phyloP scores from a whole-genome alignment of 1,140 invertebrate species.

The Palaemon carinicauda region DNA sequence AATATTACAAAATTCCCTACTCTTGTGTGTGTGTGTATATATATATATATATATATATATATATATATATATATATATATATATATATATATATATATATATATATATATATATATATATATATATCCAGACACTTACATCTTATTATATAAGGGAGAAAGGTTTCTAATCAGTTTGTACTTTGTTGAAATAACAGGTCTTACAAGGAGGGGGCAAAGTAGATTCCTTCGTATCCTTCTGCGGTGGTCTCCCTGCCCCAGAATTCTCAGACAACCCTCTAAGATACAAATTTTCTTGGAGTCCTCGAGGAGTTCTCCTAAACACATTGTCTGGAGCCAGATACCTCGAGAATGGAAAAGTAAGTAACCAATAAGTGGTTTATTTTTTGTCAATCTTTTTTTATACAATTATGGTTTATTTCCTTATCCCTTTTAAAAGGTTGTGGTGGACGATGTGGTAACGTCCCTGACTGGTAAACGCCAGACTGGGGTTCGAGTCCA shows the following conservation, averaged over 20 bases:
- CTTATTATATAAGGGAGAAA: too few relatives aligned
- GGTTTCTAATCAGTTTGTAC: too few relatives aligned
- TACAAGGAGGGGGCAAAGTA: conserved; percentile 71
- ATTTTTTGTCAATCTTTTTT: too few relatives aligned
- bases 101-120: too few relatives aligned
- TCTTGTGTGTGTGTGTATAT: not conserved
- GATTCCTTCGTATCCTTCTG: conserved; percentile 97
- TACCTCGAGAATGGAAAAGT: conserved; percentile 81
- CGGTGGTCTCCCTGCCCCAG: conserved; percentile 94
- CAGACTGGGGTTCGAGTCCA: too few relatives aligned
- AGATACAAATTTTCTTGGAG: conserved; percentile 99
- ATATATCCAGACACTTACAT: not conserved
- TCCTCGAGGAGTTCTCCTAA: conserved; percentile 87
- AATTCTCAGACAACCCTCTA: conserved; percentile 91
- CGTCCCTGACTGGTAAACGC: too few relatives aligned
- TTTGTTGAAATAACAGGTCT: conserved; percentile 17
- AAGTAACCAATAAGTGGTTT: not conserved
- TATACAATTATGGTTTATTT: too few relatives aligned
- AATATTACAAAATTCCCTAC: too few relatives aligned
- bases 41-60: too few relatives aligned
- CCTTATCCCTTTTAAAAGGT: too few relatives aligned
- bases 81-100: not conserved
- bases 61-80: not conserved
- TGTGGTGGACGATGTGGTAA: too few relatives aligned
- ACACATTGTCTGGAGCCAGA: conserved; percentile 77